A percentile compares a stretch with the other conserved stretches of the same genome.
phyloP scores from a whole-genome alignment of 2,113 vertebrate species.

The Epinephelus moara region DNA sequence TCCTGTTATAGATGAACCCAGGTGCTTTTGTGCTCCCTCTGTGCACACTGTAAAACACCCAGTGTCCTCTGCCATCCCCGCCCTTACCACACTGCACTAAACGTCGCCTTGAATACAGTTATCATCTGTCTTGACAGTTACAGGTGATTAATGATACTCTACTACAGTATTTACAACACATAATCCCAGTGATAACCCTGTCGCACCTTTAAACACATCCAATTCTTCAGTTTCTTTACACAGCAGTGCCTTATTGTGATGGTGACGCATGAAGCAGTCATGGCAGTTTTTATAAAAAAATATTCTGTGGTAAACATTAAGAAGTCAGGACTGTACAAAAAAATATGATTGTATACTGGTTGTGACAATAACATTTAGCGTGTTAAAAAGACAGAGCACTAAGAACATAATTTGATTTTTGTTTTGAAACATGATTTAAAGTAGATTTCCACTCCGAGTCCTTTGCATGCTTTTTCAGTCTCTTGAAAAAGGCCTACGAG shows the following conservation, averaged over 20 bases:
- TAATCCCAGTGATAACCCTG: not conserved
- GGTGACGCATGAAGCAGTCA: conserved; percentile 4
- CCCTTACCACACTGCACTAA: not conserved
- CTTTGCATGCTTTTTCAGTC: conserved; percentile 6
- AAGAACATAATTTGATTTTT: conserved; percentile 4
- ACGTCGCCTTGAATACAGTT: conserved; percentile 9
- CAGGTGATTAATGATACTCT: conserved; percentile 8
- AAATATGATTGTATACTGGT: conserved; percentile 2
- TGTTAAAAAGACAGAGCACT: not conserved
- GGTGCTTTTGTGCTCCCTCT: conserved; percentile 9
- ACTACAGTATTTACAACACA: conserved; percentile 47
- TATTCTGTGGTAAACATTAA: conserved; percentile 46
- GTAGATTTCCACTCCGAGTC: conserved; percentile 11
- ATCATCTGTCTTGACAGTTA: conserved; percentile 9
- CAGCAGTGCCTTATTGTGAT: not conserved
- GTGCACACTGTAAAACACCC: conserved; percentile 12
- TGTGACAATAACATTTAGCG: conserved; percentile 4
- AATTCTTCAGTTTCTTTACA: not conserved
- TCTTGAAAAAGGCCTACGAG: conserved; percentile 22
- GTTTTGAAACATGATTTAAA: conserved; percentile 3
- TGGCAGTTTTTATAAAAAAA: not conserved
- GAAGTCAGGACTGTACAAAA: conserved; percentile 37
- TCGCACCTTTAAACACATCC: not conserved
- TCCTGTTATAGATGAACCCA: conserved; percentile 5
- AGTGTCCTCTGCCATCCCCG: not conserved